Conservation (phyloP, 2,113 vertebrate genomes). For the Syngnathus scovelli region DNA sequence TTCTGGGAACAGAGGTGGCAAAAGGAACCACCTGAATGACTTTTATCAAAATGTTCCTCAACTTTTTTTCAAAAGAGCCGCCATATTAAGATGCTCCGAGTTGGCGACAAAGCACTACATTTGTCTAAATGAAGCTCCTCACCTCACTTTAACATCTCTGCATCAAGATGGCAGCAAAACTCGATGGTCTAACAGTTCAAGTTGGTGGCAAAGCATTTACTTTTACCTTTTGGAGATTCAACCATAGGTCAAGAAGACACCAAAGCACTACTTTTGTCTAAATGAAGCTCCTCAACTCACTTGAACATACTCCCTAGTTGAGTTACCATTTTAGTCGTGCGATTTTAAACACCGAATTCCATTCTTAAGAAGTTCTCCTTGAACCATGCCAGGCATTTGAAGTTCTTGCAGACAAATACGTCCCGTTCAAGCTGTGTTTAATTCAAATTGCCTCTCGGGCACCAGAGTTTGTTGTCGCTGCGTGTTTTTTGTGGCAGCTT, state of each 20-base stretch:
- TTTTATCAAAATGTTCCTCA: no score
- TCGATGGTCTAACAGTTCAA: no score
- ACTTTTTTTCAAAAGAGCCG: no score
- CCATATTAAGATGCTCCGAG: no score
- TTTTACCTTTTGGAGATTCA: no score
- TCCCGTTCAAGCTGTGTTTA: background rate
- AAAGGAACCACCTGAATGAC: background rate
- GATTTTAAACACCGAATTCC: background rate
- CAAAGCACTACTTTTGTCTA: background rate
- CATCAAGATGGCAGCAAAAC: no score
- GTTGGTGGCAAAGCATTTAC: no score
- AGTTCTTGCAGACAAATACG: background rate
- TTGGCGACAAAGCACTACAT: no score
- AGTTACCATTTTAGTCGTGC: background rate
- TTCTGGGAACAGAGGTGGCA: background rate
- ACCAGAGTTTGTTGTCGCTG: background rate
- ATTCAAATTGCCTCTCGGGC: background rate
- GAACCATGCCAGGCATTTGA: background rate
- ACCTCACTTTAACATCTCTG: no score
- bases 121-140: no score
- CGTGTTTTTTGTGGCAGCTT: background rate
- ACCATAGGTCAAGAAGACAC: background rate
- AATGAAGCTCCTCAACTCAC: background rate
- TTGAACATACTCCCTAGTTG: background rate
- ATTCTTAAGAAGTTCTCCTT: background rate